Base-by-base conservation (phyloP, 1,140 invertebrate species). In the Thereuonema tuberculata region DNA sequence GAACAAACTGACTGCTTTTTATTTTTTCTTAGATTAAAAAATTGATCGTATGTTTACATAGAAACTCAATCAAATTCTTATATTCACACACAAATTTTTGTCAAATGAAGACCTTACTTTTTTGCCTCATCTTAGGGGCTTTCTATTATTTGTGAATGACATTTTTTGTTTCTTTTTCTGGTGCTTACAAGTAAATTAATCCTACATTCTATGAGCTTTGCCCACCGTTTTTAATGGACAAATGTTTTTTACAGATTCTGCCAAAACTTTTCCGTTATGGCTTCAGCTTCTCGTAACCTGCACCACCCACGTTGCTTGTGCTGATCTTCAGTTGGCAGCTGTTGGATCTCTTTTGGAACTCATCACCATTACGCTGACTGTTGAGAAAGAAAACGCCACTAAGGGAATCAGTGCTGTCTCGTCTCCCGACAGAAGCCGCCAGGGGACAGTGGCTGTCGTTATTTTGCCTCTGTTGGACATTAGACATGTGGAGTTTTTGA, bases 311-410 rank as follows among this genome's bases (percentile, higher is more conserved):
- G 70, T 84, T 0, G 74, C 75, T 15, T 77, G 76, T 58, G 72
- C 78, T 72, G 69, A 69, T 31, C 72, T 88, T 1, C 84, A 87
- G 65, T 74, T 86, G 23, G 77, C 81, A 0, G 81, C 85, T 2
- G 82, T 88, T 21, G 78, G 81, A 1, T 84, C 85, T 2, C 71
- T 89, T n/a, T 72, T 89, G 23, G 86, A 89, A 68, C 71, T 89
- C 12, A 82, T 88, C 43, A 81, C 81, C 28, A 67, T 77, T 23
- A 72, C 73, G 3, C 69, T 70, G 61, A 72, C 74, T 29, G 69
- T 73, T 60, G 65, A 62, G 48, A 66, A 65, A 58, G 63, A 61
- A 49, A 55, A 50, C 28, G 27, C 52, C 2, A 46, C 49, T 50
- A 9, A 5, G 5, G 5, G 5, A 17, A 37, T 37, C 31, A 5